These are phyloP conservation scores for Sturnira hondurensis DNA, from an alignment of 2,113 vertebrate genomes.

Conservation along the genomic window DNA sequence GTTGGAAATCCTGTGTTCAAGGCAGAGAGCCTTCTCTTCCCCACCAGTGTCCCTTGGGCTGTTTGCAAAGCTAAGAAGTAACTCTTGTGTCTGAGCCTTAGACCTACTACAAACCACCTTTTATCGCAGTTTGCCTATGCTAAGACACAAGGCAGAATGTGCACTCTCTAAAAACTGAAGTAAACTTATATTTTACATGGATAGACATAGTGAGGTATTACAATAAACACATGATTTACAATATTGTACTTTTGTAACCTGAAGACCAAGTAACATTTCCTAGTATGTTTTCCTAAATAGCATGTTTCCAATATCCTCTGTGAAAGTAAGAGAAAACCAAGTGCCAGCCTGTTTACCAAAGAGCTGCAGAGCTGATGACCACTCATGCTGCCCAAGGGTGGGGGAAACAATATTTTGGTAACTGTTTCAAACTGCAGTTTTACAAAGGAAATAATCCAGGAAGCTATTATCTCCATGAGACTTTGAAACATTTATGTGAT, in stretches of 20 bases:
- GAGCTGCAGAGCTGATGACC: neutral
- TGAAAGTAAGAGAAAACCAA: neutral
- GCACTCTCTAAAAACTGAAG: neutral
- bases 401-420: neutral
- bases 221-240: neutral
- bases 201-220: neutral
- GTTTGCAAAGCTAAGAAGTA: neutral
- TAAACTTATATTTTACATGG: neutral
- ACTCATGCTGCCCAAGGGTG: neutral
- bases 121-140: neutral
- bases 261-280: neutral
- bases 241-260: neutral
- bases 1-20: neutral
- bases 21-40: neutral
- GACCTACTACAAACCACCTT: neutral
- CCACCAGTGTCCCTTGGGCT: neutral
- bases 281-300: neutral
- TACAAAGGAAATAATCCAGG: neutral
- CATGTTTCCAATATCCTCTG: neutral
- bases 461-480: neutral
- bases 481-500: neutral
- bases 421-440: neutral
- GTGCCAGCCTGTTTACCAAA: neutral
- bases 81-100: neutral
- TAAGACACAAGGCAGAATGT: neutral